Evolutionary conservation across 2,797 vertebrate species (phyloP), one percentile per base, ranked within the genome.

Genomic region (Cyprinella venusta): DNA sequence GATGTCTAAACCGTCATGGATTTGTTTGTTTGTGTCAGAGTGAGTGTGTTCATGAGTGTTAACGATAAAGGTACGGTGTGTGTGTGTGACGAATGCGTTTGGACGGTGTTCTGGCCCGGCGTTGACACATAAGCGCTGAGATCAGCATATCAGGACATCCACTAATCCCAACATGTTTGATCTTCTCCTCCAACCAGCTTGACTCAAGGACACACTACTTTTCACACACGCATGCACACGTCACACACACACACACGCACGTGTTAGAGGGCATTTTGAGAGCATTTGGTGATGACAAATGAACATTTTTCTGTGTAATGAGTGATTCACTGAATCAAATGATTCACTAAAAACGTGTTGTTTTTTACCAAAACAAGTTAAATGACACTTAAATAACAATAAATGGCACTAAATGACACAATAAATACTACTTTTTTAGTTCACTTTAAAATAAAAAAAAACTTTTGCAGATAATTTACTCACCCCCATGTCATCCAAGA

Each of bases 101-200:
- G 48, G 36, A 69, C 1, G 30, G 15, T 63, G 19, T 45, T 69
- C 5, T 61, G 64, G 72, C 52, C 72, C 10, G 63, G 13, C 56
- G 5, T 40, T 72, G 54, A 70, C 36, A 54, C 33, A 64, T 36
- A 76, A 67, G 48, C 4, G 10, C 80, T 76, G 63, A 68, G n/a
- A 54, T 83, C 81, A 76, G 81, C 81, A 76, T 68, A 42, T 75
- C 40, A 76, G 33, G 10, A 68, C 21, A 40, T 59, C 8, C 33
- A 33, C 64, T 68, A 68, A 82, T 82, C 71, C 71, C 48, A 82
- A 68, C 71, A 54, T 64, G 48, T 76, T 82, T 59, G 50, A 76
- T 76, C 71, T 76, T 42, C 70, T 81, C 80, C 15, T 67, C 33
- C 48, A 76, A 56, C 48, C 48, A 76, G 48, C 48, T 52, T 78